Base-by-base conservation (phyloP, 1,140 invertebrate species). In the Saccostrea cuccullata region DNA sequence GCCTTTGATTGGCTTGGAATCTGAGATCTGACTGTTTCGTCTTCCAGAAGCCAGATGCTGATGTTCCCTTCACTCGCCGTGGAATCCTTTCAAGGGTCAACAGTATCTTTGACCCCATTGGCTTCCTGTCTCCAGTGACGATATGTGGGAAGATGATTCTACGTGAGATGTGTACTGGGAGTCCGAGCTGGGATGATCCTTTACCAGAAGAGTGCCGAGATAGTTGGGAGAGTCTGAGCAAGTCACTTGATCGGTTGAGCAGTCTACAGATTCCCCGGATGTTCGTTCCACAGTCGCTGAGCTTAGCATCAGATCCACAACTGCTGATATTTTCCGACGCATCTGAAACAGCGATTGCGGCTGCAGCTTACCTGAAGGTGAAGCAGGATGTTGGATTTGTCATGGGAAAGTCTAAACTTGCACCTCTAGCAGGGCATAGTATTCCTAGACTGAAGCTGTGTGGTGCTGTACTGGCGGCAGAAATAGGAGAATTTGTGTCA, bases 141-240 rank as follows among this genome's bases (percentile, higher is more conserved):
- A 64, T 91, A 11, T 82, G 82, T 60, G 90, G 89, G 4, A 91
- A 90, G 56, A 82, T 88, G 13, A 47, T 91, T 40, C 86, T 91
- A 6, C 55, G 86, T 55, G 70, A 91, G n/a, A 55, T 91, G 64
- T 86, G 84, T 82, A 20, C 95, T 3, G 47, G 23, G 30, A 73
- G 56, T 23, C 40, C 77, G 26, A 85, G 36, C 47, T 91, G 90
- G 90, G 90, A 89, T 86, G 89, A 90, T 56, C 84, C 86, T 11
- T 6, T 91, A 70, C 73, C 90, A 15, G 64, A 82, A 20, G n/a
- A 84, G 9, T 82, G 82, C 13, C 36, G n/a, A 70, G 26, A 70
- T n/a, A n/a, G 47, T 82, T 91, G 91, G 91, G 30, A 55, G 15
- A 40, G 55, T 3, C 89, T 85, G 89, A 90, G 20, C 4, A n/a